Conservation (phyloP, 1,140 invertebrate genomes). For the Tetramorium alpestre region DNA sequence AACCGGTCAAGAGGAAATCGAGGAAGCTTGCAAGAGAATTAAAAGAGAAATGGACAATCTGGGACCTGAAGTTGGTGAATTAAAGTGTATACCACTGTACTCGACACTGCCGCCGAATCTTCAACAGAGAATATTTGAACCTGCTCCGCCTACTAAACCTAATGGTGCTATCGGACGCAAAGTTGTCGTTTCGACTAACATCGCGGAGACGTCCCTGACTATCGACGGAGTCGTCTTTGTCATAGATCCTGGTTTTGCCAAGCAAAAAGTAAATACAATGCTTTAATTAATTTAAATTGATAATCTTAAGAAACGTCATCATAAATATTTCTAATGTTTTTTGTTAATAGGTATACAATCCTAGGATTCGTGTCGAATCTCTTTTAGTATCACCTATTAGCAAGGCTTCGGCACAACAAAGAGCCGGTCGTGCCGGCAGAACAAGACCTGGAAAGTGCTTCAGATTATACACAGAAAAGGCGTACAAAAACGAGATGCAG, state of each 20-base stretch:
- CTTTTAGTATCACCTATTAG: slow-evolving; percentile 99
- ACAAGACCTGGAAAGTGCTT: slow-evolving; percentile 99
- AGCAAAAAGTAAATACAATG: slow-evolving; percentile 93
- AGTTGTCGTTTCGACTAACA: slow-evolving; percentile 99
- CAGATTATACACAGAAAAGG: slow-evolving; percentile 99
- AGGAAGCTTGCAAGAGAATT: slow-evolving; percentile 99
- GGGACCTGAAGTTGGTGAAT: slow-evolving; percentile 97
- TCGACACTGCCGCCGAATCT: slow-evolving; percentile 99
- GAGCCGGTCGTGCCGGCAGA: slow-evolving; percentile 98
- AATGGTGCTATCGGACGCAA: slow-evolving; percentile 98
- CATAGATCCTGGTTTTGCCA: slow-evolving; percentile 99
- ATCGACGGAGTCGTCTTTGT: slow-evolving; percentile 99
- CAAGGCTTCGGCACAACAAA: slow-evolving; percentile 99
- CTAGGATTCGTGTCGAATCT: slow-evolving; percentile 98
- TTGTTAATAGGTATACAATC: slow-evolving; percentile 94
- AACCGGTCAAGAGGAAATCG: slow-evolving; percentile 98
- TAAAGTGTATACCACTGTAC: slow-evolving; percentile 99
- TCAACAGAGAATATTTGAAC: slow-evolving; percentile 99
- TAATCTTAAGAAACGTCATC: slow-evolving; percentile 6
- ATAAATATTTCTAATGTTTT: slow-evolving; percentile 28
- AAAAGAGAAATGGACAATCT: slow-evolving; percentile 98
- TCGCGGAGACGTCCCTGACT: slow-evolving; percentile 99
- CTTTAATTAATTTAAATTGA: slow-evolving; percentile 4
- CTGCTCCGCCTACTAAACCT: slow-evolving; percentile 95
- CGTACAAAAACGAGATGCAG: slow-evolving; percentile 99